These are phyloP conservation scores for Semnornis frantzii DNA, from an alignment of 2,113 vertebrate genomes.

Conservation along the genomic window DNA sequence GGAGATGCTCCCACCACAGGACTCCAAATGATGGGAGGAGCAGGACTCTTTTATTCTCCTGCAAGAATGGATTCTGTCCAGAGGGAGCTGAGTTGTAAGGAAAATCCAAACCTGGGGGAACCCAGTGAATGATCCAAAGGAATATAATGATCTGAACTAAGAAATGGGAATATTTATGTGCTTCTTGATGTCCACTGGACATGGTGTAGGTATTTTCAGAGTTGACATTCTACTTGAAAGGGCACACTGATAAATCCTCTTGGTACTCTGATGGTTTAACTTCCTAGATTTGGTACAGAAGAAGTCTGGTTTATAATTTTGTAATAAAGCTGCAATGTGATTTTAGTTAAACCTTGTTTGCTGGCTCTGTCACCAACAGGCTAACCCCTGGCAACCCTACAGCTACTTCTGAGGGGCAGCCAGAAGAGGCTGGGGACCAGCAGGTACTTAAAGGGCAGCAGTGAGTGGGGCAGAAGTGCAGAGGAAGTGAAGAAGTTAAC, in stretches of 20 bases:
- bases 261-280: constrained; percentile 49
- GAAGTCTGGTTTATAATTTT: constrained; percentile 81
- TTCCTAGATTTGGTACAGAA: constrained; percentile 74
- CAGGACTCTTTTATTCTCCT: background rate
- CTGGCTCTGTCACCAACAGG: background rate
- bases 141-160: constrained; percentile 59
- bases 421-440: background rate
- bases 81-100: background rate
- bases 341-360: constrained; percentile 18
- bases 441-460: background rate
- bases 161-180: constrained; percentile 62
- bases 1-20: background rate
- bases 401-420: background rate
- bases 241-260: constrained; percentile 51
- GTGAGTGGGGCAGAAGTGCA: background rate
- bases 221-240: constrained; percentile 69
- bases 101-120: background rate
- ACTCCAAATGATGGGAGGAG: background rate
- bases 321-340: constrained; percentile 78
- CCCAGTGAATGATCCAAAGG: constrained; percentile 33
- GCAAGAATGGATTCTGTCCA: background rate
- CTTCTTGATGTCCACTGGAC: constrained; percentile 61
- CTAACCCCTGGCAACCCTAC: background rate
- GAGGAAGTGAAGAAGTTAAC: background rate
- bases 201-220: constrained; percentile 50